phyloP scores from a whole-genome alignment of 2,888 invertebrate species.

The Scaptomyza tumidula region DNA sequence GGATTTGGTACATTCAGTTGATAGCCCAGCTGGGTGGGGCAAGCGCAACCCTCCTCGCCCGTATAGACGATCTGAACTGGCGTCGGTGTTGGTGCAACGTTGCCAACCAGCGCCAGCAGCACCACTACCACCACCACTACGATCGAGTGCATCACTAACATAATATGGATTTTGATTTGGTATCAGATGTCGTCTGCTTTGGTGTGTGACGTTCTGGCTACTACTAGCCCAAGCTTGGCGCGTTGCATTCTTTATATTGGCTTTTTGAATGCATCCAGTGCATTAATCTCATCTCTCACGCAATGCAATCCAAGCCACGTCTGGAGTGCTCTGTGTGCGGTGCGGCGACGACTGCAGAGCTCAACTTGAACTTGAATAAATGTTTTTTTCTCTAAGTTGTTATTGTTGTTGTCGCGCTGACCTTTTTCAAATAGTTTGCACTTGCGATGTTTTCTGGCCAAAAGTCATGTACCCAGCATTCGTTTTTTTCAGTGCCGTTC shows the following conservation, averaged over 20 bases:
- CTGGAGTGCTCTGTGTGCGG: constrained; percentile 43
- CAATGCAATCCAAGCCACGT: constrained; percentile 51
- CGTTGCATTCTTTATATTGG: constrained; percentile 70
- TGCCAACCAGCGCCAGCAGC: constrained; percentile 15
- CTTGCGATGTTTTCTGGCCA: constrained; percentile 57
- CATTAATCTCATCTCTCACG: constrained; percentile 64
- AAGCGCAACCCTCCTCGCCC: constrained; percentile 79
- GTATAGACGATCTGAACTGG: constrained; percentile 77
- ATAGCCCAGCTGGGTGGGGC: constrained; percentile 74
- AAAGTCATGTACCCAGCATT: constrained; percentile 72
- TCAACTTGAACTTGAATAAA: constrained; percentile 72
- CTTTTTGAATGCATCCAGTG: constrained; percentile 36
- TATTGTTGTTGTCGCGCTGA: constrained; percentile 48
- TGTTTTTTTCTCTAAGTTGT: constrained; percentile 39
- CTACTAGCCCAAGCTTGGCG: constrained; percentile 63
- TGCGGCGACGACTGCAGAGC: constrained; percentile 26
- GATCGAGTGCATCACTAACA: constrained; percentile 33
- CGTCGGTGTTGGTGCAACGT: constrained; percentile 27
- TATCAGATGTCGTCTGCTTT: constrained; percentile 46
- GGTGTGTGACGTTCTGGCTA: constrained; percentile 54
- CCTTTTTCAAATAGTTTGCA: constrained; percentile 69
- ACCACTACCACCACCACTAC: neutral
- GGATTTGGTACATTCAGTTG: constrained; percentile 72
- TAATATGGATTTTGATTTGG: neutral
- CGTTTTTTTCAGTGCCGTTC: constrained; percentile 52